phyloP scores from a whole-genome alignment of 1,140 invertebrate genomes.

The Sycophaga agraensis region DNA sequence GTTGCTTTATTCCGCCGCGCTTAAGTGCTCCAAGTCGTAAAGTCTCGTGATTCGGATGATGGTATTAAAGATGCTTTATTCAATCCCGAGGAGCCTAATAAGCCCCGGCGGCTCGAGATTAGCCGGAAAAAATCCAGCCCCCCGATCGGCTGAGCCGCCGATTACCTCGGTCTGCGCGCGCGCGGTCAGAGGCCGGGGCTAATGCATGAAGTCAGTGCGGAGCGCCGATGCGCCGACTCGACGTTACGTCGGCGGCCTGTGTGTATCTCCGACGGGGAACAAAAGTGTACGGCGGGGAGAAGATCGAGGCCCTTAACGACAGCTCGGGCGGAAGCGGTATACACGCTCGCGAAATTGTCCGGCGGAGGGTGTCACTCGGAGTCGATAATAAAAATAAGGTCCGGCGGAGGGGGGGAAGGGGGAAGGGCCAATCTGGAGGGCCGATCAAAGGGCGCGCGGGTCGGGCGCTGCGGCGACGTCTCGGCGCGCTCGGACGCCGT shows the following conservation, averaged over 20 bases:
- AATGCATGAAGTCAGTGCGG: too few species aligned
- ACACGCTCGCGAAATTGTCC: neutral
- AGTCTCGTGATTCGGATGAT: slow-evolving; percentile 17
- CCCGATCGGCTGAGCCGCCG: too few species aligned
- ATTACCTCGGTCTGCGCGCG: too few species aligned
- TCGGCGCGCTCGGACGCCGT: slow-evolving; percentile 51
- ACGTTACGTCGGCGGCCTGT: too few species aligned
- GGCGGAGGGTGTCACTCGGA: slow-evolving; percentile 27
- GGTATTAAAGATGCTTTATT: slow-evolving; percentile 1
- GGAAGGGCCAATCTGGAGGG: neutral
- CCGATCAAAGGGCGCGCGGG: neutral
- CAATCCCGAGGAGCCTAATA: too few species aligned
- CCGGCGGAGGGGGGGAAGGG: slow-evolving; percentile 1
- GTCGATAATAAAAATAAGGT: slow-evolving; percentile 40
- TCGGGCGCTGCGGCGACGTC: slow-evolving; percentile 50
- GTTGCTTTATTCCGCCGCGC: neutral
- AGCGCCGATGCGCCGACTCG: too few species aligned
- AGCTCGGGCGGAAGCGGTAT: neutral
- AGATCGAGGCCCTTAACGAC: neutral
- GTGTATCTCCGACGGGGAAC: too few species aligned
- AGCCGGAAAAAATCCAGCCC: too few species aligned
- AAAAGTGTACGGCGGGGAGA: too few species aligned
- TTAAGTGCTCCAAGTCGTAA: neutral
- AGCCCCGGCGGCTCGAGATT: too few species aligned
- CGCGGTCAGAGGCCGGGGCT: too few species aligned